Evolutionary conservation across 35 echinoderm and acorn worm genomes (phyloP).

Genomic region (Heliocidaris tuberculata): DNA sequence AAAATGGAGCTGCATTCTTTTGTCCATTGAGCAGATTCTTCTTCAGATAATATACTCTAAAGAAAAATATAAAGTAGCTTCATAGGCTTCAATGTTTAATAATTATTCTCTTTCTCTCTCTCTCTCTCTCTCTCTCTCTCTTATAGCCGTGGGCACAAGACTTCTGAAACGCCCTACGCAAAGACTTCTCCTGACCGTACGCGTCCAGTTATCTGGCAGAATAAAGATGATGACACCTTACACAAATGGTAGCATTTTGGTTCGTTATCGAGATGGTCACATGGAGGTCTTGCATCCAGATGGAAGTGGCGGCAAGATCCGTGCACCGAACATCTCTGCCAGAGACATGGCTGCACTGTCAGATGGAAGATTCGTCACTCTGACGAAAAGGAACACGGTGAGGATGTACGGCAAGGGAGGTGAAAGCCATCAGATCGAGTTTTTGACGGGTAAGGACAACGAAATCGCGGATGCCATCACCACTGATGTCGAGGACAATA

Average conservation of each 20-base stretch:
- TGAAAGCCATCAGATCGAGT: background rate
- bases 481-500: background rate
- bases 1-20: too few relatives aligned
- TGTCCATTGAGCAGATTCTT: too few relatives aligned
- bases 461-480: background rate
- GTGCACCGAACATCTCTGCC: background rate
- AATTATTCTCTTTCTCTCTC: background rate
- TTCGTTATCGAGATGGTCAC: background rate
- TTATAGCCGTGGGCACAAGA: background rate
- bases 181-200: background rate
- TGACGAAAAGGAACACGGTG: background rate
- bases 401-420: background rate
- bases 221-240: background rate
- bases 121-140: background rate
- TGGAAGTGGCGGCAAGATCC: background rate
- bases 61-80: too few relatives aligned
- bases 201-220: background rate
- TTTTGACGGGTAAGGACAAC: background rate
- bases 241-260: background rate
- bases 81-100: background rate
- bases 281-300: background rate
- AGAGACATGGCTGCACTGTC: background rate
- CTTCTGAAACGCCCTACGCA: background rate
- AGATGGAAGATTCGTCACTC: background rate
- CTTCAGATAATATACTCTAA: too few relatives aligned